A percentile compares a stretch with the other conserved stretches of the same genome.
These are phyloP conservation scores for Pagrus major DNA, from an alignment of 2,113 vertebrate genomes.

Conservation along the genomic window DNA sequence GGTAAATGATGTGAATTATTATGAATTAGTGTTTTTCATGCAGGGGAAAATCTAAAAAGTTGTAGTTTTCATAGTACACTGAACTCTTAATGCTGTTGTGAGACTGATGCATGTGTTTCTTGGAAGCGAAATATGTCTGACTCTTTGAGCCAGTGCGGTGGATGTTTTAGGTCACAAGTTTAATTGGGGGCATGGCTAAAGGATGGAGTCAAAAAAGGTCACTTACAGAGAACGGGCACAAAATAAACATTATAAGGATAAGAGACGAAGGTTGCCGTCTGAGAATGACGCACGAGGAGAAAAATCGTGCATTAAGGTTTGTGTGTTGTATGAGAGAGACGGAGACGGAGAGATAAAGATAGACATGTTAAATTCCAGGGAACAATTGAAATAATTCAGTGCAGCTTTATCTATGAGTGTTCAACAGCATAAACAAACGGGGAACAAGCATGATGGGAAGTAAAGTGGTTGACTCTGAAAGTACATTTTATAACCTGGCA, in stretches of 20 bases:
- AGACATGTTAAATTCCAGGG: neutral
- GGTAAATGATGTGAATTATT: neutral
- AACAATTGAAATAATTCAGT: neutral
- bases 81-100: neutral
- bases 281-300: neutral
- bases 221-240: neutral
- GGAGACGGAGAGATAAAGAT: neutral
- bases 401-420: neutral
- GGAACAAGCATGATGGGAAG: neutral
- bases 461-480: neutral
- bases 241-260: neutral
- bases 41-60: neutral
- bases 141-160: constrained; percentile 6
- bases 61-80: constrained; percentile 13
- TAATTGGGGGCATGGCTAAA: constrained; percentile 63
- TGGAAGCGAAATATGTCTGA: neutral
- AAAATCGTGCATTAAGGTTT: neutral
- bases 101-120: neutral
- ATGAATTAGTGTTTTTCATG: neutral
- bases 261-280: neutral
- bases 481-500: neutral
- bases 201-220: constrained; percentile 47
- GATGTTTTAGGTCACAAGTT: constrained; percentile 46
- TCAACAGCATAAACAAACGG: constrained; percentile 14
- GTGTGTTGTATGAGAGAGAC: neutral